phyloP scores from a whole-genome alignment of 2,797 vertebrate genomes.

The Anguilla anguilla region DNA sequence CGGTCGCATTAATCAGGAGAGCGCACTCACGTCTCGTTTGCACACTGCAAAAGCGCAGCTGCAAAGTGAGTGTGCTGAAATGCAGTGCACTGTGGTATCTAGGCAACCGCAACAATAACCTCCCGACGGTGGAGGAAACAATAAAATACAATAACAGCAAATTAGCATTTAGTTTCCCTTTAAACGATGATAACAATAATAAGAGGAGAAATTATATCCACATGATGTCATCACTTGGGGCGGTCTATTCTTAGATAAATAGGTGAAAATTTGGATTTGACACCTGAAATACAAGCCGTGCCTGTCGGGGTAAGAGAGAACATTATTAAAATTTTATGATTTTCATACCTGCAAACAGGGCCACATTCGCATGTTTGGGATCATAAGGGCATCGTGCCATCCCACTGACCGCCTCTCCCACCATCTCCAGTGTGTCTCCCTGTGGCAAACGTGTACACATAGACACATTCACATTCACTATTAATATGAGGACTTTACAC shows the following conservation, averaged over 20 bases:
- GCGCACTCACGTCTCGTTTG: neutral
- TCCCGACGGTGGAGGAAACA: neutral
- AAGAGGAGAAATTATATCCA: neutral
- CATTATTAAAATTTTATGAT: too few species aligned
- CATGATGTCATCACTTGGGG: neutral
- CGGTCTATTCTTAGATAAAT: neutral
- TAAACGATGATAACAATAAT: neutral
- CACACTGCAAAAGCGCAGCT: neutral
- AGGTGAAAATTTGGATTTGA: too few species aligned
- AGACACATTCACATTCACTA: conserved; percentile 41
- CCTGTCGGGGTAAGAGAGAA: too few species aligned
- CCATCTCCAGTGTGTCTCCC: conserved; percentile 88
- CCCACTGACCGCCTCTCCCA: conserved; percentile 87
- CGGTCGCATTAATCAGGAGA: neutral
- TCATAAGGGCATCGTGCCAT: conserved; percentile 96
- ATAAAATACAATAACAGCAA: neutral
- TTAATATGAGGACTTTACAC: neutral
- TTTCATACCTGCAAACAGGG: conserved; percentile 86
- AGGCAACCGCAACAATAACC: neutral
- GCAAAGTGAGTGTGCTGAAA: neutral
- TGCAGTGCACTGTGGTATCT: neutral
- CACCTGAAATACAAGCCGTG: too few species aligned
- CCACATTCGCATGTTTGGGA: conserved; percentile 92
- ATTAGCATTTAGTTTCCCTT: neutral
- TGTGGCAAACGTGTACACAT: conserved; percentile 51